Conservation (phyloP, 1,140 invertebrate genomes). For the Drosophila obscura region DNA sequence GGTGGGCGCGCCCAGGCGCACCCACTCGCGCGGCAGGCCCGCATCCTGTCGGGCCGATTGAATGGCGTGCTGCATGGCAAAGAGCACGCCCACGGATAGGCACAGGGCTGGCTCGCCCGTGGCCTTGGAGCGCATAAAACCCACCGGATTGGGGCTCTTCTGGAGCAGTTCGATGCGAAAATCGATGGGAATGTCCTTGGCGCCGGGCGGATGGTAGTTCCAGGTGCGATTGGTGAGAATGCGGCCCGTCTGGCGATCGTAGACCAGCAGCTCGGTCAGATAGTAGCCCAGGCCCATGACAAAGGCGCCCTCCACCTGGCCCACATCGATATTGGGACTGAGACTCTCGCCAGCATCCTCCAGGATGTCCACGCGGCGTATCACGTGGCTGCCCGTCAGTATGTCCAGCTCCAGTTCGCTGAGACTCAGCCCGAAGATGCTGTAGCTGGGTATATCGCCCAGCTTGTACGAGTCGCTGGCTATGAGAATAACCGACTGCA, state of each 20-base stretch:
- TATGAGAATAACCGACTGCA: slow-evolving; percentile 87
- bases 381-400: slow-evolving; percentile 88
- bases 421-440: slow-evolving; percentile 86
- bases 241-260: slow-evolving; percentile 87
- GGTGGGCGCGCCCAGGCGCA: slow-evolving; percentile 84
- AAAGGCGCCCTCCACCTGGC: slow-evolving; percentile 91
- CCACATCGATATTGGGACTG: slow-evolving; percentile 90
- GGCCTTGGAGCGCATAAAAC: slow-evolving; percentile 91
- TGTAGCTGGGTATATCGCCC: slow-evolving; percentile 78
- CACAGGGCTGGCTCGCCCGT: slow-evolving; percentile 92
- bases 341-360: slow-evolving; percentile 90
- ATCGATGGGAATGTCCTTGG: slow-evolving; percentile 92
- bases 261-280: slow-evolving; percentile 88
- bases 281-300: slow-evolving; percentile 93
- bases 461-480: slow-evolving; percentile 85
- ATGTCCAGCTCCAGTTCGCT: slow-evolving; percentile 89
- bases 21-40: slow-evolving; percentile 84
- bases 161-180: slow-evolving; percentile 90
- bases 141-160: slow-evolving; percentile 88
- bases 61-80: slow-evolving; percentile 90
- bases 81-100: slow-evolving; percentile 87
- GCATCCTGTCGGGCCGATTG: slow-evolving; percentile 87
- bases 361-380: slow-evolving; percentile 88
- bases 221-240: slow-evolving; percentile 91
- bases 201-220: slow-evolving; percentile 92